Conservation (phyloP, 1,140 invertebrate species). For the Bilobella aurantiaca region DNA sequence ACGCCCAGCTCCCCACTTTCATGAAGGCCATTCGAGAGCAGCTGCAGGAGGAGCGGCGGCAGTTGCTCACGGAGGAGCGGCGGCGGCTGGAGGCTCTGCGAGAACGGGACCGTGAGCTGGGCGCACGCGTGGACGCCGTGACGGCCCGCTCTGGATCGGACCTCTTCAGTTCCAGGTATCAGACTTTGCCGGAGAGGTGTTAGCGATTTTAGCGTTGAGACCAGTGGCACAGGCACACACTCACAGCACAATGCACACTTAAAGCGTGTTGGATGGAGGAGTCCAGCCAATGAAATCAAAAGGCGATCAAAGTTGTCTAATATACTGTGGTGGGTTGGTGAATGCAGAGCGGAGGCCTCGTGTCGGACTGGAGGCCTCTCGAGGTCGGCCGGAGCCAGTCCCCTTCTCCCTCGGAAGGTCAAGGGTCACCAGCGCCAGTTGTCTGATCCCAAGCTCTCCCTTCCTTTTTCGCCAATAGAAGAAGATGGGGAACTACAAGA, state of each 20-base stretch:
- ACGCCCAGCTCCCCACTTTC: constrained; percentile 42
- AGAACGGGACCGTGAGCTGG: constrained; percentile 39
- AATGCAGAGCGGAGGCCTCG: constrained; percentile 35
- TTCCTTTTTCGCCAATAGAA: constrained; percentile 47
- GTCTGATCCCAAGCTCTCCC: constrained; percentile 45
- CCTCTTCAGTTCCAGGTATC: constrained; percentile 31
- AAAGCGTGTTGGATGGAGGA: constrained; percentile 32
- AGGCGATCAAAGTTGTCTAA: constrained; percentile 16
- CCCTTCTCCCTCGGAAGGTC: constrained; percentile 38
- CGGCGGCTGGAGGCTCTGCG: constrained; percentile 37
- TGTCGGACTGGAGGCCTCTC: constrained; percentile 36
- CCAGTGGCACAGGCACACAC: constrained; percentile 28
- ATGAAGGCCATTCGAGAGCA: constrained; percentile 47
- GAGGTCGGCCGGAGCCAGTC: constrained; percentile 35
- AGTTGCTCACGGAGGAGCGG: constrained; percentile 38
- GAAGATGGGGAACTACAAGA: constrained; percentile 43
- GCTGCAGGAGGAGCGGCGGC: constrained; percentile 47
- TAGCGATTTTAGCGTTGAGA: not conserved
- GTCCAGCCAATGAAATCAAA: no score
- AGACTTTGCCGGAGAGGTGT: not conserved
- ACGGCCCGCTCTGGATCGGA: constrained; percentile 27
- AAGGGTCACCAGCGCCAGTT: constrained; percentile 45
- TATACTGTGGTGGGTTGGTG: constrained; percentile 33
- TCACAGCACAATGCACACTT: constrained; percentile 34
- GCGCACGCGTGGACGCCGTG: constrained; percentile 33